A percentile compares a stretch with the other conserved stretches of the same genome.
Conservation (phyloP, 2,888 invertebrate species). For the Drosophila kuntzei region DNA sequence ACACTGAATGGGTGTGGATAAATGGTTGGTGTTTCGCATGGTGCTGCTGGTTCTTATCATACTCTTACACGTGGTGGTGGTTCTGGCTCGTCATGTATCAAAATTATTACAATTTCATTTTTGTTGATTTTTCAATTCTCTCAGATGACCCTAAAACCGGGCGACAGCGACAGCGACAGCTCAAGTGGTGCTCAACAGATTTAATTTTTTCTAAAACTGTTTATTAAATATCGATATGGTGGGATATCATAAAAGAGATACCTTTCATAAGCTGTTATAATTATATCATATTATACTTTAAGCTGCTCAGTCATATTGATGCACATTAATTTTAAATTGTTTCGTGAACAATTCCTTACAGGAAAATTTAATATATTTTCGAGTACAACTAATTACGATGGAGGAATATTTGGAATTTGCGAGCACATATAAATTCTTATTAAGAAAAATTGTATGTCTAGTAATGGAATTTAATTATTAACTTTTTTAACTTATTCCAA, state of each 20-base stretch:
- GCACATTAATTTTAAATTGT: background rate
- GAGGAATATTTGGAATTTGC: background rate
- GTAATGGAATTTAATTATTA: too few species aligned
- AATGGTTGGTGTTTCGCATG: conserved; percentile 30
- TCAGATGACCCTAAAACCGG: conserved; percentile 20
- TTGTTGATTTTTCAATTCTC: conserved; percentile 54
- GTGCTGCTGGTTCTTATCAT: conserved; percentile 7
- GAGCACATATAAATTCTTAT: too few species aligned
- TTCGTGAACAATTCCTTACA: background rate
- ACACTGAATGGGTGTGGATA: conserved; percentile 33
- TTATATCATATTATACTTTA: conserved; percentile 26
- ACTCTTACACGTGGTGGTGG: conserved; percentile 51
- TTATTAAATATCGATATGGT: conserved; percentile 57
- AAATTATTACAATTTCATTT: conserved; percentile 64
- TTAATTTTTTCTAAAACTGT: conserved; percentile 20
- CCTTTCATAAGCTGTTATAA: conserved; percentile 51
- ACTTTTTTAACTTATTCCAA: too few species aligned
- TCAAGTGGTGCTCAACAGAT: conserved; percentile 56
- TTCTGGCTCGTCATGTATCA: conserved; percentile 33
- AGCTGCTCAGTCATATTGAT: background rate
- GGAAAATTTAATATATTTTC: background rate
- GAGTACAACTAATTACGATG: background rate
- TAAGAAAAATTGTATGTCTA: too few species aligned
- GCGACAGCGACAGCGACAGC: conserved; percentile 19
- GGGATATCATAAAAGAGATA: conserved; percentile 25